A percentile compares a stretch with the other conserved stretches of the same genome.
Conservation (phyloP, 2,888 invertebrate species). For the Catocala sponsa region DNA sequence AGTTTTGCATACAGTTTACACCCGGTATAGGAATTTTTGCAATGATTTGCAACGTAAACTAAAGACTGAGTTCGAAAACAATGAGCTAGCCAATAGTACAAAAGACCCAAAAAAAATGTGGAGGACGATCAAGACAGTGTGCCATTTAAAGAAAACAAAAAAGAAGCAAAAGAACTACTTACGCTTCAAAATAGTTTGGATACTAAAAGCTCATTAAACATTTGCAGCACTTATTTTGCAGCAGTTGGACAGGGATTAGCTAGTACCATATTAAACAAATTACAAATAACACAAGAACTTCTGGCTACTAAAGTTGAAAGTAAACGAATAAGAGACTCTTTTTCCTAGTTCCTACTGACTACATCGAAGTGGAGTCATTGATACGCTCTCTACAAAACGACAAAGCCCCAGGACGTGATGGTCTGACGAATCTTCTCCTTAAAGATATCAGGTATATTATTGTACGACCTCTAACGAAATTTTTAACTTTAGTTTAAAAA, state of each 20-base stretch:
- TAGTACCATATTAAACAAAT: not conserved
- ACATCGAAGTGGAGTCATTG: not conserved
- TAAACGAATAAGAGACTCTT: not conserved
- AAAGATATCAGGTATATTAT: not conserved
- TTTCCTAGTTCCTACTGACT: not conserved
- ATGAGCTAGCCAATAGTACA: not conserved
- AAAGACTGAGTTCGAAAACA: not conserved
- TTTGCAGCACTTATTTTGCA: not conserved
- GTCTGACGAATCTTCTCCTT: not conserved
- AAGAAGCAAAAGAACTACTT: not conserved
- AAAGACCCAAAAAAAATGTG: constrained; percentile 1
- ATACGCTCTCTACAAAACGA: not conserved
- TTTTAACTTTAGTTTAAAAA: no score
- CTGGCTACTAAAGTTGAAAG: not conserved
- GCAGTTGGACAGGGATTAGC: not conserved
- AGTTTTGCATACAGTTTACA: not conserved
- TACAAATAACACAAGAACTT: not conserved
- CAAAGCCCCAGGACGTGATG: not conserved
- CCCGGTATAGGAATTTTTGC: constrained; percentile 1
- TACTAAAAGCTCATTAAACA: not conserved
- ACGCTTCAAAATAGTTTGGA: not conserved
- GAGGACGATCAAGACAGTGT: not conserved
- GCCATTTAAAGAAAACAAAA: constrained; percentile 1
- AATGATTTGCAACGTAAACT: not conserved
- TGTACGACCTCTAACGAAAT: no score